phyloP scores from a whole-genome alignment of 2,888 invertebrate genomes.

The Pteria penguin region DNA sequence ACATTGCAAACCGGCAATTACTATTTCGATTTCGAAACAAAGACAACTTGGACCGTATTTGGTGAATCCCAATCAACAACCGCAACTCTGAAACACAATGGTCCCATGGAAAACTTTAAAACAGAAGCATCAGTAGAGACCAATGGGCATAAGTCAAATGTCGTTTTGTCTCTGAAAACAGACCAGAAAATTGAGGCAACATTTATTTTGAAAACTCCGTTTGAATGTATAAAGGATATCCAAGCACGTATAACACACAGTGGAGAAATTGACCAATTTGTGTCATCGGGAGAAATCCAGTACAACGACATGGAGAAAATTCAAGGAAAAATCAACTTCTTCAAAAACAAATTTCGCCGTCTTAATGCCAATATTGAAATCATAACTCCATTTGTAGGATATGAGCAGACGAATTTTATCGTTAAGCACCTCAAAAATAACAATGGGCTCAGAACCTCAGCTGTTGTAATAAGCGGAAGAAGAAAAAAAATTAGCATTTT shows the following conservation, averaged over 20 bases:
- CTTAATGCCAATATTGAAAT: constrained; percentile 46
- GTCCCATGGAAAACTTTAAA: constrained; percentile 24
- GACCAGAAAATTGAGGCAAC: constrained; percentile 35
- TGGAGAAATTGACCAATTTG: constrained; percentile 23
- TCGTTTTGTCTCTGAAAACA: constrained; percentile 6
- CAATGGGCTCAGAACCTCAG: constrained; percentile 9
- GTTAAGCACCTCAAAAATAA: constrained; percentile 18
- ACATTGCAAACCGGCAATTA: constrained; percentile 22
- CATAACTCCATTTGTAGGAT: constrained; percentile 61
- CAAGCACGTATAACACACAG: constrained; percentile 8
- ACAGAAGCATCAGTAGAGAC: constrained; percentile 12
- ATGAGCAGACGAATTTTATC: constrained; percentile 20
- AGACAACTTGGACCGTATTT: constrained; percentile 18
- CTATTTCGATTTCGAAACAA: constrained; percentile 25
- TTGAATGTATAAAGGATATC: constrained; percentile 18
- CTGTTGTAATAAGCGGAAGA: constrained; percentile 6
- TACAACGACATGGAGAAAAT: constrained; percentile 15
- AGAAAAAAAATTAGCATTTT: constrained; percentile 9
- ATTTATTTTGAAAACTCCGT: constrained; percentile 43
- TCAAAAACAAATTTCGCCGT: constrained; percentile 6
- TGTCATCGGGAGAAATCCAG: constrained; percentile 9
- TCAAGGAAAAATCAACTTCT: constrained; percentile 11
- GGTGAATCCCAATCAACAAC: constrained; percentile 37
- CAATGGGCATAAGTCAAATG: neutral
- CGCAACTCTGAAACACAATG: constrained; percentile 42